A percentile compares a stretch with the other conserved stretches of the same genome.
Evolutionary conservation across 2,888 invertebrate species (phyloP).

Genomic region (Lasioglossum calceatum): DNA sequence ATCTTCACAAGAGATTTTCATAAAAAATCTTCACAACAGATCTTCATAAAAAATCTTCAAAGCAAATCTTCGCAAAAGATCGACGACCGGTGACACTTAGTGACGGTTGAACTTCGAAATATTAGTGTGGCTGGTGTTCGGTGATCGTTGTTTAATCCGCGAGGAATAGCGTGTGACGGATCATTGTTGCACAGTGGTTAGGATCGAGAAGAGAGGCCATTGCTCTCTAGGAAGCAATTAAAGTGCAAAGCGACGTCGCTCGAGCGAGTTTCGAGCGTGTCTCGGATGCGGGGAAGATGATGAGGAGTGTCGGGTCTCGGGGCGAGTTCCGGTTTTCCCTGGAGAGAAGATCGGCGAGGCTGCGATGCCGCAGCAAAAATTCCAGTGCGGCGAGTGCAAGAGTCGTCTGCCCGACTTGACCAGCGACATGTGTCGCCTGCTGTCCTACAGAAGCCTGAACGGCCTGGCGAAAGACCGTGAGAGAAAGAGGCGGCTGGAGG

Average conservation of each 20-base stretch:
- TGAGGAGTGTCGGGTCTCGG: conserved; percentile 7
- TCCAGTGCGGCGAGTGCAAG: conserved; percentile 72
- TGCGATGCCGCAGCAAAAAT: conserved; percentile 76
- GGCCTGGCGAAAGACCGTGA: conserved; percentile 66
- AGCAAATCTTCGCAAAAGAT: neutral
- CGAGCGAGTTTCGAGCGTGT: conserved; percentile 32
- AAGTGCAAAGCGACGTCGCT: conserved; percentile 18
- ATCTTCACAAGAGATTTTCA: no score
- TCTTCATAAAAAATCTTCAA: neutral
- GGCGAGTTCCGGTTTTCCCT: conserved; percentile 37
- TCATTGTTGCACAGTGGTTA: neutral
- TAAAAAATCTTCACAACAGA: neutral
- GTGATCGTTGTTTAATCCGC: neutral
- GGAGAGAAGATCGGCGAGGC: conserved; percentile 35
- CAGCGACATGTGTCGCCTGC: conserved; percentile 76
- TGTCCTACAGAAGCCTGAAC: conserved; percentile 76
- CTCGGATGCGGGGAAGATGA: conserved; percentile 46
- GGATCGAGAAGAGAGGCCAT: neutral
- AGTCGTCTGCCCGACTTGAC: conserved; percentile 74
- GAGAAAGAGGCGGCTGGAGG: conserved; percentile 51
- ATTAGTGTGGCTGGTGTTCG: neutral
- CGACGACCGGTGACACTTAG: neutral
- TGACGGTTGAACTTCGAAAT: neutral
- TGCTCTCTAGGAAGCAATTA: neutral
- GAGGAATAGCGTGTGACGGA: neutral